Base-by-base conservation (phyloP, 2,113 vertebrate genomes). In the Nycticorax nycticorax region DNA sequence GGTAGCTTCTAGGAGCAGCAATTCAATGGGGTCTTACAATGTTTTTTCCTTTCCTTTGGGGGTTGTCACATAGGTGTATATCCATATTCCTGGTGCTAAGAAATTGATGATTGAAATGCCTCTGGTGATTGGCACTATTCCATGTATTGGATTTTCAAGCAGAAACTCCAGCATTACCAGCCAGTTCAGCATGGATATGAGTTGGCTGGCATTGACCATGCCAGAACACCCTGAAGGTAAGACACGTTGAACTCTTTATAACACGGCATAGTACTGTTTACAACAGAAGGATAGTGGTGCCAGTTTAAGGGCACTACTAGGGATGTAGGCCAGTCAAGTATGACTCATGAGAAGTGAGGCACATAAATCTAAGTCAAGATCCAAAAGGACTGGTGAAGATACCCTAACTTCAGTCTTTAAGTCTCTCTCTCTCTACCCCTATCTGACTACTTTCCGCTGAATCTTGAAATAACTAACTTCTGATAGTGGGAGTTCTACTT, bases 11-110 rank as follows among this genome's bases (percentile, higher is more conserved):
- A 60, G 56, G 19, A 91, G 16, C 76, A 86, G 85, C 60, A 68
- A 27, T 72, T 93, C 39, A 26, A 0, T 73, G 41, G 60, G 79
- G 47, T 95, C 96, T 97, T 35, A 94, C 64, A 13, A 83, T 93
- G 60, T 66, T 50, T 91, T 41, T 67, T 71, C 77, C 78, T 94
- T 83, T 52, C 57, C 30, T 97, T 88, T 85, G 91, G 86, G 90
- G 83, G 22, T 28, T 85, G 86, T 71, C 71, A 8, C n/a, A 20
- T 74, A 99, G 99, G 98, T 99, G 6, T 98, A 98, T 78, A 97
- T 99, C 96, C 98, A 99, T 95, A 99, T 99, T 96, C 98, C 98
- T 85, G 98, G 99, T 98, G 98, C 98, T 97, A 98, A 98, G 93
- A 99, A 98, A 37, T 35, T 99, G 96, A 98, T 98, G 97, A 98